Base-by-base conservation (phyloP, 2,888 invertebrate genomes). In the Pogonocherus hispidulus region DNA sequence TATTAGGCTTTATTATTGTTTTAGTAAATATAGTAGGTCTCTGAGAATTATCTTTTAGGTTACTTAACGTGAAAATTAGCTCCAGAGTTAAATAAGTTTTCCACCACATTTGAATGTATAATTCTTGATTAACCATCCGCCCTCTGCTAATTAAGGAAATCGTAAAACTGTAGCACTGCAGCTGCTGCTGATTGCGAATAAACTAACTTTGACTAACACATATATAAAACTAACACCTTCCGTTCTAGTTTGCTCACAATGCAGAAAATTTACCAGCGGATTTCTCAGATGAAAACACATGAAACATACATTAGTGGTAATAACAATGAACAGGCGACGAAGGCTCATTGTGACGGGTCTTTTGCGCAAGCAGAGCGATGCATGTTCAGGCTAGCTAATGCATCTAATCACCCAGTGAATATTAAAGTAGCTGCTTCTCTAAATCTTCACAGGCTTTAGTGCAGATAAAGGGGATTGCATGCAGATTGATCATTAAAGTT, bases 271-370 rank as follows among this genome's bases (percentile, higher is more conserved):
- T 51, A 62, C 62, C 35, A 49, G 19, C 23, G 32, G 23, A 16
- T 49, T 35, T 51, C 51, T 37, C 51, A 35, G 62, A 32, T 22
- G 49, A 35, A 49, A 49, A 62, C 62, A 62, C 51, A 62, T 62
- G 51, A 62, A 62, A 62, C 51, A 37, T 62, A 51, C 62, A 62
- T 62, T 62, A 62, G 62, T 22, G 62, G 19, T 51, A 35, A 35
- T 62, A 51, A 62, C 51, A 62, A 49, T 62, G 62, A 49, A 35
- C 59, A 23, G 18, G 27, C 27, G 55, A 55, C 55, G 22, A 55
- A 55, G 16, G 20, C 59, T 16, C 27, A 47, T 59, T 59, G 59
- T 49, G 32, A 54, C 11, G 19, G 49, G 11, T 22, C 23, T 23
- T 27, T 52, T 32, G 52, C 20, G 41, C 6, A 14, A 57, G 16